Evolutionary conservation across 2,113 vertebrate genomes (phyloP).

Genomic region (Arizona elegans): DNA sequence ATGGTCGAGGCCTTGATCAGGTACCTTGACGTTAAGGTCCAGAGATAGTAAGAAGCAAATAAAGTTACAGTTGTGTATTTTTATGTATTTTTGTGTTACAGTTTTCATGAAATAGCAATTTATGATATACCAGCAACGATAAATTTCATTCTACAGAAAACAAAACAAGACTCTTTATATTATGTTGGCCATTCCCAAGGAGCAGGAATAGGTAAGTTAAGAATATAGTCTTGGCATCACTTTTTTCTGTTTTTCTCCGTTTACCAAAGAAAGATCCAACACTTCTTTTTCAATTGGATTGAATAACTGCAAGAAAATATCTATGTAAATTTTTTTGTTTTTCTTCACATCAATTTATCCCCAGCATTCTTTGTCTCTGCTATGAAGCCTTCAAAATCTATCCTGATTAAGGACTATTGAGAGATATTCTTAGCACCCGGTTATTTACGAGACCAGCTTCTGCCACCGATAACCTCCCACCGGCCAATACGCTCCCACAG

Average conservation of each 20-base stretch:
- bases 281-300: not conserved
- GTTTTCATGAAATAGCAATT: constrained; percentile 23
- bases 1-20: not conserved
- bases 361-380: not conserved
- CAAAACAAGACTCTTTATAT: not conserved
- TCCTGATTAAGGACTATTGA: not conserved
- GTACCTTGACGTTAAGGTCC: not conserved
- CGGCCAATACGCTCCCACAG: no score
- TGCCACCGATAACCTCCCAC: no score
- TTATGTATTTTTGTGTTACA: not conserved
- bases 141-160: constrained; percentile 5
- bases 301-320: not conserved
- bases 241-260: not conserved
- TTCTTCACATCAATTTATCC: not conserved
- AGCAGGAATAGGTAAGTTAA: not conserved
- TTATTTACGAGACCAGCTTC: no score
- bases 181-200: constrained; percentile 20
- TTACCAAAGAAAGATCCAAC: not conserved
- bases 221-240: not conserved
- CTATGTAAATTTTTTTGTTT: not conserved
- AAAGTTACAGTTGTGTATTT: not conserved
- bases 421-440: not conserved
- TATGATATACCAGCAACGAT: constrained; percentile 16
- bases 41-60: not conserved
- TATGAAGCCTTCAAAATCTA: not conserved